These are phyloP conservation scores for Dromas ardeola DNA, from an alignment of 2,113 vertebrate species.

Conservation along the genomic window DNA sequence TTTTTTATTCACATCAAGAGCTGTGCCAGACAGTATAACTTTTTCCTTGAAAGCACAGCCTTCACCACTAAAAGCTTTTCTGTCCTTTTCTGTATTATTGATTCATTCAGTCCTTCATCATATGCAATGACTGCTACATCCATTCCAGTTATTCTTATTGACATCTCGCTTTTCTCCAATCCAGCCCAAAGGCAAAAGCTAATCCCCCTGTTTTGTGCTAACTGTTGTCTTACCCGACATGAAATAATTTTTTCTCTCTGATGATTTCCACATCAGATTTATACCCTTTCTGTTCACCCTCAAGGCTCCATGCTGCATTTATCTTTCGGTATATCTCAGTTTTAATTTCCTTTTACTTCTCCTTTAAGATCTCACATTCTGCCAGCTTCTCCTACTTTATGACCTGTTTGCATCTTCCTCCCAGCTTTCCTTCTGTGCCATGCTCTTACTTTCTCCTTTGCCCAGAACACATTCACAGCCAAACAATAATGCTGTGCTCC, in stretches of 20 bases:
- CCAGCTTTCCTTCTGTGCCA: not conserved
- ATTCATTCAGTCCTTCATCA: constrained; percentile 11
- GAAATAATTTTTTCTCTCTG: constrained; percentile 4
- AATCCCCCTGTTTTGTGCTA: constrained; percentile 30
- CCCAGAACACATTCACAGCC: not conserved
- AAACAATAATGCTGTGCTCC: not conserved
- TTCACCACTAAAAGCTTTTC: not conserved
- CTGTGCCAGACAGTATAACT: not conserved
- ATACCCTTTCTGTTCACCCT: not conserved
- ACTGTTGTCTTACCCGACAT: constrained; percentile 6
- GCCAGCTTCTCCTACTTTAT: not conserved
- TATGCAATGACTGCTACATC: not conserved
- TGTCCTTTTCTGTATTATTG: not conserved
- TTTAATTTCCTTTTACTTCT: constrained; percentile 40
- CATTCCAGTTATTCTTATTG: constrained; percentile 28
- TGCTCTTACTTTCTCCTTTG: not conserved
- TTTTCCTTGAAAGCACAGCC: not conserved
- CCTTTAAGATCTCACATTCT: not conserved
- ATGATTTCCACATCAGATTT: not conserved
- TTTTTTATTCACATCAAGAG: not conserved
- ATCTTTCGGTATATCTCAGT: not conserved
- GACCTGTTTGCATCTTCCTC: not conserved
- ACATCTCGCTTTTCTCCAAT: constrained; percentile 10
- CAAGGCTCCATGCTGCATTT: not conserved
- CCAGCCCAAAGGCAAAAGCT: constrained; percentile 31